phyloP scores from a whole-genome alignment of 2,113 vertebrate genomes.

The Ophiodon elongatus region DNA sequence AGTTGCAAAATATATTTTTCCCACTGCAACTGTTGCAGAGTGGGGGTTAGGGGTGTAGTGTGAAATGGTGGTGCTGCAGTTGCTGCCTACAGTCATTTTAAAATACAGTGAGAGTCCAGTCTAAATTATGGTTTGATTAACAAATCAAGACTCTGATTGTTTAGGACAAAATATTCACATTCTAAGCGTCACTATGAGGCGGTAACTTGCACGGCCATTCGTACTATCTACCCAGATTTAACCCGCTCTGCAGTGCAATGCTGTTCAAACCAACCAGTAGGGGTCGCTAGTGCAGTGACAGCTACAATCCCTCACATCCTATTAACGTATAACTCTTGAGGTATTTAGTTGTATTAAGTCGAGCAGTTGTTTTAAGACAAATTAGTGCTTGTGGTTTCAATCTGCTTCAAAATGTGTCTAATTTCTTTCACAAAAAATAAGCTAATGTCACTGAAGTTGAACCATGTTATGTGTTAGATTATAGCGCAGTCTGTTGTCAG shows the following conservation, averaged over 20 bases:
- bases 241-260: not conserved
- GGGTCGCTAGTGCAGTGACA: not conserved
- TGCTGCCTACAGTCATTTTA: not conserved
- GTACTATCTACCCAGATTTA: not conserved
- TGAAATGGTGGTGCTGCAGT: not conserved
- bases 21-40: not conserved
- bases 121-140: not conserved
- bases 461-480: constrained; percentile 3
- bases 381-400: not conserved
- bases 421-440: not conserved
- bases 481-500: not conserved
- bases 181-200: not conserved
- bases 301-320: not conserved
- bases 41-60: not conserved
- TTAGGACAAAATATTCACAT: not conserved
- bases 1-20: not conserved
- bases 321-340: not conserved
- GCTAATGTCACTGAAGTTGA: not conserved
- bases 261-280: not conserved
- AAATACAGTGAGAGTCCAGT: not conserved
- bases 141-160: not conserved
- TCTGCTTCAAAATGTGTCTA: not conserved
- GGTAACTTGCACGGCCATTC: not conserved
- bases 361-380: not conserved
- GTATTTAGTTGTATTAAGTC: not conserved